Conservation (phyloP, 1,140 invertebrate species). For the Schlechtendalia chinensis region DNA sequence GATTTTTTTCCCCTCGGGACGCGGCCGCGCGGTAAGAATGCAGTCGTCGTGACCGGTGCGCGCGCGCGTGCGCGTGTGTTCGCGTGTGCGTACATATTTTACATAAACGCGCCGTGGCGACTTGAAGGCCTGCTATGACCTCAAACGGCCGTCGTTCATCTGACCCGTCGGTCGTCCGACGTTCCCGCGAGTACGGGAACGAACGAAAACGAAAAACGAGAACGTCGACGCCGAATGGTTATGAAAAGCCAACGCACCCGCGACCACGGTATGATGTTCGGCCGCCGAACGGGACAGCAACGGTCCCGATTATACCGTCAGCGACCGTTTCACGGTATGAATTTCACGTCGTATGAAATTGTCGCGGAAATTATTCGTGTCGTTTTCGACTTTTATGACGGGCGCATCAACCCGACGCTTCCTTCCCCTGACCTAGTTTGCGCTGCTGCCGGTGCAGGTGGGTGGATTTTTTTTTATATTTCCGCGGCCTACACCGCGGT, state of each 20-base stretch:
- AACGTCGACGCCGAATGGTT: too few species aligned
- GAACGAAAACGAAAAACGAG: too few species aligned
- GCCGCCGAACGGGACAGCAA: too few species aligned
- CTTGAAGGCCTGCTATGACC: conserved; percentile 4
- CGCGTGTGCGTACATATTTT: not conserved
- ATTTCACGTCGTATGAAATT: too few species aligned
- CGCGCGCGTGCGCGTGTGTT: not conserved
- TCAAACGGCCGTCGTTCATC: conserved; percentile 32
- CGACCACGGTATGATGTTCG: too few species aligned
- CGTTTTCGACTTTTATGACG: not conserved
- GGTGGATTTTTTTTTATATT: conserved; percentile 1
- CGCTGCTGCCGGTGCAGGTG: not conserved
- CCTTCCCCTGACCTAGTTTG: conserved; percentile 27
- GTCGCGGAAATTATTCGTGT: too few species aligned
- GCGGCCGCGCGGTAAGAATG: conserved; percentile 11
- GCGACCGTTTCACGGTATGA: too few species aligned
- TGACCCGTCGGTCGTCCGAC: not conserved
- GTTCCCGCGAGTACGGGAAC: too few species aligned
- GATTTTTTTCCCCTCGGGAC: conserved; percentile 1
- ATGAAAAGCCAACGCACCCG: too few species aligned
- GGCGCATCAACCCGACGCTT: not conserved
- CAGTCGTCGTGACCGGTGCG: conserved; percentile 41
- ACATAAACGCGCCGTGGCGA: not conserved
- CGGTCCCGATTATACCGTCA: too few species aligned
- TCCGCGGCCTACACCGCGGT: not conserved